Base-by-base conservation (phyloP, 92 coral and sea anemone genomes). In the Palythoa grandiflora region DNA sequence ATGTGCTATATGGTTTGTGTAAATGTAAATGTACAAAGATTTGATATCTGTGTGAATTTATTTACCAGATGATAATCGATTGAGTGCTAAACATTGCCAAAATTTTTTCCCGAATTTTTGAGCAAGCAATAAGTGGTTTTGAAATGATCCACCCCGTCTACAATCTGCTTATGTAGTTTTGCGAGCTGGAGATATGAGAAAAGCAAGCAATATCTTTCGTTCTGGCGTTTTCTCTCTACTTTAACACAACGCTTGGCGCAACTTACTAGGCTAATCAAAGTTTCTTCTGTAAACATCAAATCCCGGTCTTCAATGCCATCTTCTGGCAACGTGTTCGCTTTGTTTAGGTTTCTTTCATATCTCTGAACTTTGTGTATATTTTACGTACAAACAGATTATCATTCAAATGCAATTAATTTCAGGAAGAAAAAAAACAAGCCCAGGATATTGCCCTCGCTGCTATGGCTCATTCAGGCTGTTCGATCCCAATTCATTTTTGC, bases 381-480 rank as follows among this genome's bases (percentile, higher is more conserved):
- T 93, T 89, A 88, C 93, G 83, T 91, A 88, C 80, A 91, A 89
- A 88, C 83, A 79, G 93, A 93, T 93, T 93, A 92, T 91, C 92
- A 91, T 93, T 93, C 88, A 86, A 87, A 93, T 88, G 92, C 89
- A 86, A 95, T 94, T 93, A 94, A 94, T 88, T 75, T 48, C 79
- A 59, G 81, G 78, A 89, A 90, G 75, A 66, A 57, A 59, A 40
- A 53, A 80, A 68, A 68, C 63, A 75, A 65, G 53, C 68, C 51
- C 20, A 14, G 76, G 81, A 89, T 71, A 83, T 83, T 88, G 51
- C 71, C 19, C 61, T 73, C 51, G 59, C 74, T 19, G 61, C 13
- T 38, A 20, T 52, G 10, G 2, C 63, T 66, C 55, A 77, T 77
- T 77, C 86, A 68, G 19, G 17, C 38, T 13, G 17, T 37, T 39